Percentiles rank a stretch among this genome's conserved stretches.
phyloP scores from a whole-genome alignment of 2,113 vertebrate species.

The Candoia aspera region DNA sequence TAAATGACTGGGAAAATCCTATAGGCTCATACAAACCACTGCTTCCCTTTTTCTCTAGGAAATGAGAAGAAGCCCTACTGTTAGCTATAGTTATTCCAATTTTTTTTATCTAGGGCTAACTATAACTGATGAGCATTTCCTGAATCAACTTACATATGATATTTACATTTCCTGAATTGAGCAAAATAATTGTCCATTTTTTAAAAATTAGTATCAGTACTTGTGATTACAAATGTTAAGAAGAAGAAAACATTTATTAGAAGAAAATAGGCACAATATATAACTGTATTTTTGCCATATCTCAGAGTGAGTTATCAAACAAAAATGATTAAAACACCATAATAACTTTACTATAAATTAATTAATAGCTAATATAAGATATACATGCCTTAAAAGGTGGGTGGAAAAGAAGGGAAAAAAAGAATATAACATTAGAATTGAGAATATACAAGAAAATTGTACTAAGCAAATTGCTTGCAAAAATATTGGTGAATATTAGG shows the following conservation, averaged over 20 bases:
- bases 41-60: neutral
- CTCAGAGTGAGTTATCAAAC: neutral
- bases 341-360: neutral
- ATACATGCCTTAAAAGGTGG: neutral
- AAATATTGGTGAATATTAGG: too few relatives aligned
- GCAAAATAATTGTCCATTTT: neutral
- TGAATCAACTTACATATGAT: neutral
- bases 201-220: neutral
- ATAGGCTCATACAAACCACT: neutral
- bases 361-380: neutral
- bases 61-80: neutral
- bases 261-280: neutral
- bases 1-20: neutral
- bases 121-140: neutral
- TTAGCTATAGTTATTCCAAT: neutral
- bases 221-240: neutral
- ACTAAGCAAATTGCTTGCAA: neutral
- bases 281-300: neutral
- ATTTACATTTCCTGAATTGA: neutral
- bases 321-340: neutral
- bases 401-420: neutral
- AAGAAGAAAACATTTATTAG: neutral
- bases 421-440: neutral
- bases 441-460: neutral
- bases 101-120: neutral